These are phyloP conservation scores for Ictalurus furcatus DNA, from an alignment of 2,113 vertebrate species.

Conservation along the genomic window DNA sequence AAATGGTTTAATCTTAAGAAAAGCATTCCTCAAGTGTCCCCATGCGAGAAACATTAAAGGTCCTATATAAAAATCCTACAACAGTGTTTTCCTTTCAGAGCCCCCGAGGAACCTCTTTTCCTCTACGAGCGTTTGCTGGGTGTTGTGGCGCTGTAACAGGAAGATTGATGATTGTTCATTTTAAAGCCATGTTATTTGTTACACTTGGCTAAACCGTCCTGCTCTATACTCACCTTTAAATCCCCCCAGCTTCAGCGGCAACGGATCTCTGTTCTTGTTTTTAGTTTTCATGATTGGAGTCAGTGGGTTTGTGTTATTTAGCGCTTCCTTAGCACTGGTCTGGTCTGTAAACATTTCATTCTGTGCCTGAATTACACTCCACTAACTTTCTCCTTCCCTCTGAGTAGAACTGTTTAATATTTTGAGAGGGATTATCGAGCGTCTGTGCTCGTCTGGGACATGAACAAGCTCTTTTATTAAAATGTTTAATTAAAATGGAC, in stretches of 20 bases:
- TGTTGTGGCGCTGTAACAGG: neutral
- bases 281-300: slow-evolving; percentile 22
- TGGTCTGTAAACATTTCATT: neutral
- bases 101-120: neutral
- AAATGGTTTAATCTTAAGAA: neutral
- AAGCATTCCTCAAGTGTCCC: neutral
- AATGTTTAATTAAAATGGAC: neutral
- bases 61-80: neutral
- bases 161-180: slow-evolving; percentile 18
- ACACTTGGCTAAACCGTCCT: slow-evolving; percentile 1
- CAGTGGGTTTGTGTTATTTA: slow-evolving; percentile 5
- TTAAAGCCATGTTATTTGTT: slow-evolving; percentile 13
- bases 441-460: neutral
- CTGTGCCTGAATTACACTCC: neutral
- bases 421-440: neutral
- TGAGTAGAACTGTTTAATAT: neutral
- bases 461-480: neutral
- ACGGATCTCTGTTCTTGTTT: neutral
- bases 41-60: neutral
- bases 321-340: neutral
- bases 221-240: slow-evolving; percentile 15
- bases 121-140: neutral
- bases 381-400: neutral
- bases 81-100: neutral
- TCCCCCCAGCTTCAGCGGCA: neutral